A percentile compares a stretch with the other conserved stretches of the same genome.
phyloP scores from a whole-genome alignment of 2,113 vertebrate genomes.

The Petroica traversi region DNA sequence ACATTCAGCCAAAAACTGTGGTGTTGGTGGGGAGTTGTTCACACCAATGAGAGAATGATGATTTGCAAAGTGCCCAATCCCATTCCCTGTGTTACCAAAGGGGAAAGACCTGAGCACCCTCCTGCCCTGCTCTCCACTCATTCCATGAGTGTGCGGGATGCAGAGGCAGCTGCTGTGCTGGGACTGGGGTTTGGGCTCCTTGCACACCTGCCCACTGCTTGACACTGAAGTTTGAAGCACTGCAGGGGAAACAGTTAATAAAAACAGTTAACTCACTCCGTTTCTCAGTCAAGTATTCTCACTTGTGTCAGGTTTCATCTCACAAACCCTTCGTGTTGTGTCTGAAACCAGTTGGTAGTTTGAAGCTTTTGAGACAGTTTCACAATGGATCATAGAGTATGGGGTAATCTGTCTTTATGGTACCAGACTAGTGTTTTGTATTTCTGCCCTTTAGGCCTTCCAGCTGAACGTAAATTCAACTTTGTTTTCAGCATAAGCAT shows the following conservation, averaged over 20 bases:
- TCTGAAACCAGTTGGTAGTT: neutral
- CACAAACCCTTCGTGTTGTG: neutral
- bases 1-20: neutral
- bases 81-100: neutral
- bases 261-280: neutral
- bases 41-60: neutral
- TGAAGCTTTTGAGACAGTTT: conserved; percentile 26
- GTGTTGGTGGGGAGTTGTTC: fast-evolving
- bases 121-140: fast-evolving
- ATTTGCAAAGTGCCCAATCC: neutral
- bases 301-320: neutral
- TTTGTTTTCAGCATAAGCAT: neutral
- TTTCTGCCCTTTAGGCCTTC: neutral
- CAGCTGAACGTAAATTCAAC: neutral
- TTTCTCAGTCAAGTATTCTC: neutral
- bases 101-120: neutral
- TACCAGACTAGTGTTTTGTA: neutral
- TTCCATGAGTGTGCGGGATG: fast-evolving
- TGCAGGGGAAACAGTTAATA: neutral
- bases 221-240: neutral
- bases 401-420: neutral
- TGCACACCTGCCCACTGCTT: neutral
- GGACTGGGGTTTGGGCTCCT: neutral
- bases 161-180: neutral
- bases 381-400: neutral